A percentile compares a stretch with the other conserved stretches of the same genome.
Conservation (phyloP, 1,140 invertebrate species). For the Ruditapes philippinarum region DNA sequence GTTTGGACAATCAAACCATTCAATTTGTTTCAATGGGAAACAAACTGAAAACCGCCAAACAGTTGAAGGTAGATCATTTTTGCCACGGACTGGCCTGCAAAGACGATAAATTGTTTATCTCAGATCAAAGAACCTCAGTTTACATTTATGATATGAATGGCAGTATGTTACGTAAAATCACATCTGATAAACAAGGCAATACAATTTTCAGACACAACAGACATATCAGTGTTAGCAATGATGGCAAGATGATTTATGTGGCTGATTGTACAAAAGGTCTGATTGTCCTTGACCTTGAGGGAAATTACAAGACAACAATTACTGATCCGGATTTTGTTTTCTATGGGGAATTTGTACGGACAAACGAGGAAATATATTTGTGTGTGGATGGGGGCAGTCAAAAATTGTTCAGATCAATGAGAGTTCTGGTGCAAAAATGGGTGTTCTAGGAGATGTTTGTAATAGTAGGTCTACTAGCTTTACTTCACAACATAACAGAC, state of each 20-base stretch:
- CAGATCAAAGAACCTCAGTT: background rate
- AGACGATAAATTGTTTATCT: background rate
- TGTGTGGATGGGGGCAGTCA: background rate
- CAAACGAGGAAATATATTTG: background rate
- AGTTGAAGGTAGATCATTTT: background rate
- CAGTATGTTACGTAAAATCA: background rate
- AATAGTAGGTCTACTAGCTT: background rate
- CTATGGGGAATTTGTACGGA: background rate
- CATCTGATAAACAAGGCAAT: background rate
- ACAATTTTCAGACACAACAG: background rate
- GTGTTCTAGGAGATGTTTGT: background rate
- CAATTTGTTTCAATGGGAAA: background rate
- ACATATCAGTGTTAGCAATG: background rate
- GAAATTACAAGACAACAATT: background rate
- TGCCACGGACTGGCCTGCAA: background rate
- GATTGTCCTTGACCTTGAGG: background rate
- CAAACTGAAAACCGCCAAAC: background rate
- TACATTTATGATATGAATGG: conserved; percentile 10
- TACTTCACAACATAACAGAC: background rate
- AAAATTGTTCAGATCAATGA: background rate
- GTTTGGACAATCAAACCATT: background rate
- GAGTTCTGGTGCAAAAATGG: background rate
- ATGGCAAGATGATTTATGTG: background rate
- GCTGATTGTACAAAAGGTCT: background rate
- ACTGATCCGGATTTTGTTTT: background rate